Percentiles rank a stretch among this genome's conserved stretches.
These are phyloP conservation scores for Microcaecilia unicolor DNA, from an alignment of 2,797 vertebrate species.

Conservation along the genomic window DNA sequence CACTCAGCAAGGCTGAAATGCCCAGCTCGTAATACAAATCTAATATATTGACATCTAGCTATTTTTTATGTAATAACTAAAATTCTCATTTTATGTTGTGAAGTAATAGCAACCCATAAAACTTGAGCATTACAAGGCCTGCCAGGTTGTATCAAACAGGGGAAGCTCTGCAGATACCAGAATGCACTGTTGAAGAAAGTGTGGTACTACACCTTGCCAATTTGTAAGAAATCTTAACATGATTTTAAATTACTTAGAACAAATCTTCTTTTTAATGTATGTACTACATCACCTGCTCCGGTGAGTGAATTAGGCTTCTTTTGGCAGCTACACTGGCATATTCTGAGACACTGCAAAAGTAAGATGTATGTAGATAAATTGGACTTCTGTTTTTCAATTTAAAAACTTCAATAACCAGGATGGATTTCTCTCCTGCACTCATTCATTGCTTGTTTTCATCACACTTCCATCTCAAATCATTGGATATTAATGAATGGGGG, in stretches of 20 bases:
- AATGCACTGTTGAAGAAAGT: constrained; percentile 13
- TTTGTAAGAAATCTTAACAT: constrained; percentile 8
- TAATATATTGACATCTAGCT: too few relatives aligned
- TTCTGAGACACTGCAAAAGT: constrained; percentile 1
- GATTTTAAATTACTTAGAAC: constrained; percentile 10
- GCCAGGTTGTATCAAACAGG: not conserved
- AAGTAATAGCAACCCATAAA: constrained; percentile 8
- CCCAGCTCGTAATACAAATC: constrained; percentile 80
- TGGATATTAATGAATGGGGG: too few relatives aligned
- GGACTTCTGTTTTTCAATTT: too few relatives aligned
- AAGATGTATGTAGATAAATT: too few relatives aligned
- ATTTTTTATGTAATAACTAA: constrained; percentile 13
- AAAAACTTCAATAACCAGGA: too few relatives aligned
- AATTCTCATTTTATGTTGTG: not conserved
- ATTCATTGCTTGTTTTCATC: too few relatives aligned
- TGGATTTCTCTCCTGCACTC: too few relatives aligned
- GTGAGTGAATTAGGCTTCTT: constrained; percentile 1
- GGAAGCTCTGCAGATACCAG: constrained; percentile 15
- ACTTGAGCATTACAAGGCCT: not conserved
- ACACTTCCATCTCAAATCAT: too few relatives aligned
- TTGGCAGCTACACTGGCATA: not conserved
- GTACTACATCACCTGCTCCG: not conserved
- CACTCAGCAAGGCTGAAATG: constrained; percentile 97
- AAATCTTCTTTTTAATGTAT: constrained; percentile 9
- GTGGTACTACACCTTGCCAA: constrained; percentile 18